Conservation (phyloP, 2,797 vertebrate genomes). For the Varecia variegata region DNA sequence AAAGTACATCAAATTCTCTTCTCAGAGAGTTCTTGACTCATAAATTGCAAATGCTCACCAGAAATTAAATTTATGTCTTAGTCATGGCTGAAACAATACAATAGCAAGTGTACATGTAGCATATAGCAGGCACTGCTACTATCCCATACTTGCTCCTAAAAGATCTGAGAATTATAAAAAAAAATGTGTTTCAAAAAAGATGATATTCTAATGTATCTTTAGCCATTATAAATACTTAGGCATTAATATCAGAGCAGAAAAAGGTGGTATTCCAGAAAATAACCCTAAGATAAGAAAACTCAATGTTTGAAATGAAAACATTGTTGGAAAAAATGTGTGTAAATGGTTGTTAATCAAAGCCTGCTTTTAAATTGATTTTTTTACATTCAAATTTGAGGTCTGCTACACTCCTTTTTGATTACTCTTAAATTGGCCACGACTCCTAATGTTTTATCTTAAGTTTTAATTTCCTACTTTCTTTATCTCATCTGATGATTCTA, state of each 20-base stretch:
- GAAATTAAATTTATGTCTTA: slow-evolving; percentile 65
- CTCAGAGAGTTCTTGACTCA: slow-evolving; percentile 69
- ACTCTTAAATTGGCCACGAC: not conserved
- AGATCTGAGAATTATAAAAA: slow-evolving; percentile 10
- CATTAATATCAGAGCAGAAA: slow-evolving; percentile 13
- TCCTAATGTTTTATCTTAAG: not conserved
- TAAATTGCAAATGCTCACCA: slow-evolving; percentile 60
- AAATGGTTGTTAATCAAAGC: slow-evolving; percentile 17
- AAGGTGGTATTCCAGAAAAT: not conserved
- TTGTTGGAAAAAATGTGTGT: not conserved
- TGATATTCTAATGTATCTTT: not conserved
- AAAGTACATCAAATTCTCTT: slow-evolving; percentile 70
- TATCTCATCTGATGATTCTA: not conserved
- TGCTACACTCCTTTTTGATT: slow-evolving; percentile 1
- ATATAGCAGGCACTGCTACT: not conserved
- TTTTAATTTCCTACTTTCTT: slow-evolving; percentile 39
- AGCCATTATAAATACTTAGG: not conserved
- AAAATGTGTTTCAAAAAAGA: slow-evolving; percentile 16
- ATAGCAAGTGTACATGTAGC: not conserved
- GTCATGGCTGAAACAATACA: slow-evolving; percentile 20
- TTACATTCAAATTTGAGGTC: slow-evolving; percentile 7
- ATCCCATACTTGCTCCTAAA: not conserved
- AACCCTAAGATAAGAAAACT: not conserved
- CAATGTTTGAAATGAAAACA: slow-evolving; percentile 20
- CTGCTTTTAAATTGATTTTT: slow-evolving; percentile 43